Base-by-base conservation (phyloP, 2,113 vertebrate species). In the Atlantisia rogersi region DNA sequence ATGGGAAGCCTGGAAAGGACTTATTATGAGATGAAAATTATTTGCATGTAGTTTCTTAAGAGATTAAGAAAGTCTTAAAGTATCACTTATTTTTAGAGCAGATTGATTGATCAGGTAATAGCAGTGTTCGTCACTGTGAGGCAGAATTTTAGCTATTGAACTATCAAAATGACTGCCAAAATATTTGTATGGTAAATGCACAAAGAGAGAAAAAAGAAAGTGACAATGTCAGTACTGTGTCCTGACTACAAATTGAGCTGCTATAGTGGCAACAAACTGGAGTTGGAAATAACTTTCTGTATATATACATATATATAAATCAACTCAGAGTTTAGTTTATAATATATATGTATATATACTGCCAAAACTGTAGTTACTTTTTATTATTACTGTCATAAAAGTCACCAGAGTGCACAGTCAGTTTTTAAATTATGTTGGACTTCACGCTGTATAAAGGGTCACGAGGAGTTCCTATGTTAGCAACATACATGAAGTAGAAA, bases 41-140 rank as follows among this genome's bases (percentile, higher is more conserved):
- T 94, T 96, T 96, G 40, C 68, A 86, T 96, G 92, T 94, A 75
- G 83, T 95, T 92, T 94, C 94, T 80, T 89, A 55, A 48, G 84
- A 95, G 82, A 79, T 48, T 69, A 29, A 82, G 80, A 88, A 44
- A 86, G 59, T 91, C 86, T 89, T 94, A 71, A 94, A 91, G 25
- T 21, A 82, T 86, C 31, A 80, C 13, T 92, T 96, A 78, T 65
- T 83, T 82, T 79, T 73, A 64, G 48, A 92, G 24, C 6, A 26
- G 31, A 82, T 29, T 78, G 73, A 92, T 31, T 91, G 81, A 95
- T 93, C 58, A 79, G 93, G 70, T 96, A 95, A 88, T 92, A 96
- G 91, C 80, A 95, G 64, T 90, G 80, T 75, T 93, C 64, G 56
- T 53, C 58, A 80, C 31, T 85, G 82, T 56, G 40, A 88, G 59